phyloP scores from a whole-genome alignment of 2,797 vertebrate species.

The Podarcis siculus region DNA sequence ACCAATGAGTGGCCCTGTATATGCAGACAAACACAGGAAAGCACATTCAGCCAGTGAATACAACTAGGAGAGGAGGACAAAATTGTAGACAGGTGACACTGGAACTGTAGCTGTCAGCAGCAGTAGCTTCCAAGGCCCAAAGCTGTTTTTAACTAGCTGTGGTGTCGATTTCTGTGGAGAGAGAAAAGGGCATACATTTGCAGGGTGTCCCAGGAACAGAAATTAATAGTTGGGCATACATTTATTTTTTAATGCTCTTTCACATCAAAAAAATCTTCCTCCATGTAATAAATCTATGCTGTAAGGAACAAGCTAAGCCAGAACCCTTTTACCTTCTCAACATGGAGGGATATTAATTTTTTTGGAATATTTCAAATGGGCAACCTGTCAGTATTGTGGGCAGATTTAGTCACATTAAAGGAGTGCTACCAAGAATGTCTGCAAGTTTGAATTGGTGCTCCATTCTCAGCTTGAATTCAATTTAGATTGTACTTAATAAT shows the following conservation, averaged over 20 bases:
- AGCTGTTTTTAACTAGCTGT: neutral
- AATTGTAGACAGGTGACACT: neutral
- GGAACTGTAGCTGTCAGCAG: neutral
- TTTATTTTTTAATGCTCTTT: too few relatives aligned
- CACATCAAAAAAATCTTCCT: neutral
- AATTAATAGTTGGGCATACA: neutral
- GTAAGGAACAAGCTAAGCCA: neutral
- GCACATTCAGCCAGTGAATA: neutral
- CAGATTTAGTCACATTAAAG: neutral
- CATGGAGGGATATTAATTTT: neutral
- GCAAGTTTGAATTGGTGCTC: neutral
- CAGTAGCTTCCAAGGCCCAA: neutral
- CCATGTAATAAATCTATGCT: neutral
- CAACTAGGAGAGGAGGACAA: neutral
- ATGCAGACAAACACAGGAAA: neutral
- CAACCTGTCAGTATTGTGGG: neutral
- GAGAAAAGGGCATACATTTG: too few relatives aligned
- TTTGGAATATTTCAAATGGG: neutral
- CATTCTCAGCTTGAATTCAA: conserved; percentile 3
- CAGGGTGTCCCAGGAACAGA: neutral
- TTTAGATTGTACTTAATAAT: conserved; percentile 4
- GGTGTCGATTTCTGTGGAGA: neutral
- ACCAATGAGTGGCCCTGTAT: neutral
- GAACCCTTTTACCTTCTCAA: neutral
- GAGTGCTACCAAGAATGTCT: neutral